Evolutionary conservation across 1,140 invertebrate species (phyloP).

Genomic region (Drosophila equinoxialis): DNA sequence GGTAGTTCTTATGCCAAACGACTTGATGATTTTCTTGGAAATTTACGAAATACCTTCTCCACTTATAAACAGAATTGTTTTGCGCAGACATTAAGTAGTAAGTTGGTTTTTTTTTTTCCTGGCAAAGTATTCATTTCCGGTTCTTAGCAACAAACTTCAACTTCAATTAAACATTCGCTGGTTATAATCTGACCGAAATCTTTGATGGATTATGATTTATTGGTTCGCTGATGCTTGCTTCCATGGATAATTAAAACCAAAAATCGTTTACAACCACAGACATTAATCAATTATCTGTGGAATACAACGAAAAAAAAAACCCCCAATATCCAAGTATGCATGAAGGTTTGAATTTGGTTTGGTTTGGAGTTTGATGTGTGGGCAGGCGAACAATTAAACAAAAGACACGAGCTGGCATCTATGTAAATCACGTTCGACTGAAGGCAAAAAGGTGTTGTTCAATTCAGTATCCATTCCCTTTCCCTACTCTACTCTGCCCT

Average conservation of each 20-base stretch:
- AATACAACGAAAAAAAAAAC: slow-evolving; percentile 29
- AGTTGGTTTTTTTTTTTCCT: slow-evolving; percentile 23
- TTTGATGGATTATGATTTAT: slow-evolving; percentile 82
- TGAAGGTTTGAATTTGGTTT: slow-evolving; percentile 26
- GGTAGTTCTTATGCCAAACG: slow-evolving; percentile 39
- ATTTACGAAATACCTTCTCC: slow-evolving; percentile 56
- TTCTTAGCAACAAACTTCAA: slow-evolving; percentile 27
- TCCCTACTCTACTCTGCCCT: background rate
- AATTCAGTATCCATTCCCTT: slow-evolving; percentile 11
- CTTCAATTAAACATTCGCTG: slow-evolving; percentile 68
- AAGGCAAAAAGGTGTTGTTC: slow-evolving; percentile 58
- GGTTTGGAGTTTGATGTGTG: slow-evolving; percentile 52
- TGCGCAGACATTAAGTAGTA: slow-evolving; percentile 49
- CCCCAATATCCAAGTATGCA: slow-evolving; percentile 40
- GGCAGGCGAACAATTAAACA: slow-evolving; percentile 78
- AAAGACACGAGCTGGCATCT: slow-evolving; percentile 71
- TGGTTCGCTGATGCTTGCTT: slow-evolving; percentile 61
- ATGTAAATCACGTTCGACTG: slow-evolving; percentile 72
- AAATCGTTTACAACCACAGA: slow-evolving; percentile 53
- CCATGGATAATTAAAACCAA: slow-evolving; percentile 77
- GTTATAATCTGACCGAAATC: slow-evolving; percentile 61
- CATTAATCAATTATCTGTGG: slow-evolving; percentile 77
- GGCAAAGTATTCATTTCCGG: slow-evolving; percentile 71
- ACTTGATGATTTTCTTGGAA: slow-evolving; percentile 31
- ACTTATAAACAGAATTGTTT: slow-evolving; percentile 44